Percentiles rank a stretch among this genome's conserved stretches.
These are phyloP conservation scores for Egretta garzetta DNA, from an alignment of 2,113 vertebrate species.

Conservation along the genomic window DNA sequence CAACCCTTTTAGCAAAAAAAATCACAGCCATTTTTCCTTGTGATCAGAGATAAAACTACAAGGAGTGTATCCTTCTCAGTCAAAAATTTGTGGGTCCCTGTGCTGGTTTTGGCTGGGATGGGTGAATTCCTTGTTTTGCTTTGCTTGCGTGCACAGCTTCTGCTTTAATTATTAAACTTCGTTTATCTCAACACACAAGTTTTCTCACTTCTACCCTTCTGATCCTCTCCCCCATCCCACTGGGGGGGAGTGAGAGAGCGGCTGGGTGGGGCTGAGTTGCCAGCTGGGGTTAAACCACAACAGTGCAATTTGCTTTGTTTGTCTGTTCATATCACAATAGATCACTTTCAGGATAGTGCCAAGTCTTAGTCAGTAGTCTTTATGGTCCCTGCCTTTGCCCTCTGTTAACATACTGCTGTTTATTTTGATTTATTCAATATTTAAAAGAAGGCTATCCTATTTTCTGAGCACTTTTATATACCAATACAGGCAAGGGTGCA, in stretches of 20 bases:
- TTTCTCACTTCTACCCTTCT: too few species aligned
- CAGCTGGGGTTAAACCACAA: too few species aligned
- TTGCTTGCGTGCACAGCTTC: too few species aligned
- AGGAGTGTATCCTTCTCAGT: neutral
- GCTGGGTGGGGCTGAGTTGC: too few species aligned
- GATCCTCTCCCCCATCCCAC: too few species aligned
- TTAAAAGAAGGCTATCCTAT: neutral
- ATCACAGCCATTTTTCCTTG: neutral
- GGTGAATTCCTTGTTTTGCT: too few species aligned
- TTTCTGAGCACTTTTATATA: neutral
- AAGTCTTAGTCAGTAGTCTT: neutral
- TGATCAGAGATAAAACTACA: neutral
- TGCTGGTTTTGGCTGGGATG: too few species aligned
- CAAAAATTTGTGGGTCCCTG: neutral
- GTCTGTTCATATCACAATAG: neutral
- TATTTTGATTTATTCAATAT: neutral
- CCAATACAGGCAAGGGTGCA: neutral
- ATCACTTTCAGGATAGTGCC: neutral
- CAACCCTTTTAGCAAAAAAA: neutral
- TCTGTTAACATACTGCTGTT: neutral
- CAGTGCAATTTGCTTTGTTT: neutral
- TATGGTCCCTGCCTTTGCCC: neutral
- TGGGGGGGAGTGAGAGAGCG: too few species aligned
- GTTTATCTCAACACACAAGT: too few species aligned
- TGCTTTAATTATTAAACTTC: too few species aligned